phyloP scores from a whole-genome alignment of 2,113 vertebrate genomes.

The Myxocyprinus asiaticus region DNA sequence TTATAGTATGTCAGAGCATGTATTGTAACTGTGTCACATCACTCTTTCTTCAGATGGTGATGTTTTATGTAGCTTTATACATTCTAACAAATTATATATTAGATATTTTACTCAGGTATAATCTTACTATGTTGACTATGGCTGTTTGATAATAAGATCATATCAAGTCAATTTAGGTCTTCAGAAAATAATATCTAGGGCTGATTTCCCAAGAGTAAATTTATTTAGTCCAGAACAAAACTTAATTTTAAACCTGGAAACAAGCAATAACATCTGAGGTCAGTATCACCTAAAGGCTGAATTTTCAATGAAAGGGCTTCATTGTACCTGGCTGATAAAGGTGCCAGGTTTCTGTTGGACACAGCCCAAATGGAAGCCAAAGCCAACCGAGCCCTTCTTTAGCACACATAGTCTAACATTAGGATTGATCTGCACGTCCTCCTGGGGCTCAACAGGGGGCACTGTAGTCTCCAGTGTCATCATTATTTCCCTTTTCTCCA shows the following conservation, averaged over 20 bases:
- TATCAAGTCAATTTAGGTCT: background rate
- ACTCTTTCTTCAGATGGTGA: too few species aligned
- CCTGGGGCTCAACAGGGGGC: background rate
- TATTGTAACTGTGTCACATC: background rate
- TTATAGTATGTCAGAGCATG: background rate
- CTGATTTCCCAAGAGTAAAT: conserved; percentile 1
- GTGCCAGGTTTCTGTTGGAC: conserved; percentile 58
- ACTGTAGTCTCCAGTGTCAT: conserved; percentile 1
- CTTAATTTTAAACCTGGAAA: background rate
- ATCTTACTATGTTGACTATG: background rate
- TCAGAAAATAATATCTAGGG: background rate
- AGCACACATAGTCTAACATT: conserved; percentile 63
- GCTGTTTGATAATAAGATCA: background rate
- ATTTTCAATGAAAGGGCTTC: conserved; percentile 24
- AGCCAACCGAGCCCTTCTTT: conserved; percentile 66
- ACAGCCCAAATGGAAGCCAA: conserved; percentile 73
- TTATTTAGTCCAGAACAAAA: background rate
- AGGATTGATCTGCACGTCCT: background rate
- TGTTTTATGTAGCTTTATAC: too few species aligned
- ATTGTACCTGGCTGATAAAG: conserved; percentile 75
- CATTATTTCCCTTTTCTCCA: conserved; percentile 35
- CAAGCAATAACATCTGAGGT: background rate
- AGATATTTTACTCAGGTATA: too few species aligned
- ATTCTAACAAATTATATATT: too few species aligned
- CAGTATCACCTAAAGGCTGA: conserved; percentile 13